Evolutionary conservation across 2,797 vertebrate genomes (phyloP), one percentile per base, ranked within the genome.

Genomic region (Eremophila alpestris): DNA sequence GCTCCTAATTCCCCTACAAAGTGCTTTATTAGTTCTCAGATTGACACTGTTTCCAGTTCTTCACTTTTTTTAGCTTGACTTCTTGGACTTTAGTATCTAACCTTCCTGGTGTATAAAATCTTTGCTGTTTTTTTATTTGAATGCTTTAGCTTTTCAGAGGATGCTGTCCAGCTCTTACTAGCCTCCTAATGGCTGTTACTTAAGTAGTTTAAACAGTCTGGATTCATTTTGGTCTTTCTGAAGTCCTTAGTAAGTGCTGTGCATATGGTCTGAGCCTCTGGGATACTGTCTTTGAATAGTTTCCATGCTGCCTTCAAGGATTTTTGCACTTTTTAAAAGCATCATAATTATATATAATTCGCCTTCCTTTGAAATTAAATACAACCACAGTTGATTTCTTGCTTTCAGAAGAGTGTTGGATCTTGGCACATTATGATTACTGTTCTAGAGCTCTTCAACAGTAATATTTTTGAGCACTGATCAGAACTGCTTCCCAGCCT

Each of bases 391-490:
- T 87, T 95, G 79, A 85, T 87, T 91, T 91, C 84, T 81, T 89
- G 64, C 79, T 89, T 92, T 91, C 79, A 67, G 38, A 56, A 36
- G 71, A 90, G 68, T 64, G 73, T 83, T 94, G 74, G 58, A 68
- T 71, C 43, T 95, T 90, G 74, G 87, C 73, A 81, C 16, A 15
- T 91, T 85, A 23, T 14, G 46, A 71, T 86, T 91, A 78, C 87
- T 81, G 62, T 78, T 93, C 69, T 83, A 71, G 87, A 95, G 83
- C 83, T 94, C 87, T 94, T 96, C 94, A 83, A 36, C 51, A 87
- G 79, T 80, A 90, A 68, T 93, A 81, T 94, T 94, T 94, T 91
- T 95, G 79, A 91, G 77, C 58, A 40, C 54, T 63, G 87, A 91
- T 83, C 46, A 93, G 79, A 94, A 45, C 65, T 83, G 41, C 73